Evolutionary conservation across 2,888 invertebrate species (phyloP), one percentile per base, ranked within the genome.

Genomic region (Apocheima hispidaria): DNA sequence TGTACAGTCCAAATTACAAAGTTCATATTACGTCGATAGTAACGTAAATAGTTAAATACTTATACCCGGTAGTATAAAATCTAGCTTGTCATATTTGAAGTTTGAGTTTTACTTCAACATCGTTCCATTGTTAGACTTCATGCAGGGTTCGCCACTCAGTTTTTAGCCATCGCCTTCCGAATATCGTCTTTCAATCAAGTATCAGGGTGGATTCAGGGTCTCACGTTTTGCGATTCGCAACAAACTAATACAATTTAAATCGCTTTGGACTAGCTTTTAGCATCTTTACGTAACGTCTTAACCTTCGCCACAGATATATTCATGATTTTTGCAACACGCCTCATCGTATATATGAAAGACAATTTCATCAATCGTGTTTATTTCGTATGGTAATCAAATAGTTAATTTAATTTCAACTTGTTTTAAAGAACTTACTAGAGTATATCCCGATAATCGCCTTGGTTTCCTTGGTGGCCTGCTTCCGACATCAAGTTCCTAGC

Each of bases 391-490:
- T 44, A 44, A 44, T 44, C 5, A 2, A 28, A 26, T 28, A 16
- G 44, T 28, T 44, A 16, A 16, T 44, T 28, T 16, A 5, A 26
- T 35, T 21, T 21, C 26, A 30, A 50, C 12, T 38, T 1, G 12
- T n/a, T 46, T 26, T 14, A 6, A 28, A 3, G 41, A 14, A 52
- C 9, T 16, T 16, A 28, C 44, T n/a, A 48, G 38, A 40, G 21
- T 14, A 48, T 55, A n/a, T n/a, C n/a, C 20, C 10, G n/a, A 3
- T 49, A 33, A 33, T 26, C 14, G 23, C 21, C 38, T 56, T 49
- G 41, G n/a, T 49, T 56, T 56, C 56, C 48, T 56, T 49, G 40
- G 33, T 16, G 14, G 20, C n/a, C 2, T 33, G 21, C 33, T 38
- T 49, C 36, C 36, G 36, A 20, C 33, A 18, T 35, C 44, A 21